A percentile compares a stretch with the other conserved stretches of the same genome.
phyloP scores from a whole-genome alignment of 2,113 vertebrate genomes.

The Ascaphus truei region DNA sequence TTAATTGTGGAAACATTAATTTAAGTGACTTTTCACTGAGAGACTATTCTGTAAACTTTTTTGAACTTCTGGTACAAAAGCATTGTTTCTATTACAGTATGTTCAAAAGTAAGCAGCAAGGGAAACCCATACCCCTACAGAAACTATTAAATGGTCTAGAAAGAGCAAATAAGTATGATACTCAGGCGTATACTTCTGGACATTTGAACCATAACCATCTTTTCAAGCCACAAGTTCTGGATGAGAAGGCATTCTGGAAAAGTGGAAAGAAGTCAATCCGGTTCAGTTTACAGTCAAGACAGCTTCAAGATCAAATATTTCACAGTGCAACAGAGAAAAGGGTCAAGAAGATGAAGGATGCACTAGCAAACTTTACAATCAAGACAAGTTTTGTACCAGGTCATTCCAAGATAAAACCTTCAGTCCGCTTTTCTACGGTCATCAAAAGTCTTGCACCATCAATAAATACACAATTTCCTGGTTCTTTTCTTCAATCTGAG shows the following conservation, averaged over 20 bases:
- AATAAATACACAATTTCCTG: background rate
- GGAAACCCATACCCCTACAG: slow-evolving; percentile 21
- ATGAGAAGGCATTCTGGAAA: slow-evolving; percentile 40
- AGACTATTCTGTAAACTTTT: no score
- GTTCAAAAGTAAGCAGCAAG: background rate
- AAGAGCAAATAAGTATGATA: slow-evolving; percentile 52
- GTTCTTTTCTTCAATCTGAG: background rate
- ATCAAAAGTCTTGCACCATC: background rate
- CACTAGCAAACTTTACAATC: slow-evolving; percentile 40
- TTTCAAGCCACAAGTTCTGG: slow-evolving; percentile 38
- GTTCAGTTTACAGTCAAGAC: background rate
- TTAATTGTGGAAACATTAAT: no score
- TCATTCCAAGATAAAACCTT: background rate
- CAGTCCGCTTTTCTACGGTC: background rate
- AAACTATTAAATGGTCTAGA: slow-evolving; percentile 53
- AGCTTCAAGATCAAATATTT: no score
- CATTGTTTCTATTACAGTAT: no score
- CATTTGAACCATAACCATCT: slow-evolving; percentile 59
- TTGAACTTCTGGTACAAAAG: no score
- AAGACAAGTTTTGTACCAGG: slow-evolving; percentile 27
- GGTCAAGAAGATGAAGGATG: slow-evolving; percentile 43
- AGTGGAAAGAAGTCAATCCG: slow-evolving; percentile 38
- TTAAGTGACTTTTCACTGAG: no score
- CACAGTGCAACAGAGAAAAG: background rate
- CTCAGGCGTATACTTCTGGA: slow-evolving; percentile 55